Evolutionary conservation across 2,888 invertebrate genomes (phyloP), one percentile per base, ranked within the genome.

Genomic region (Azorinus chamasolen): DNA sequence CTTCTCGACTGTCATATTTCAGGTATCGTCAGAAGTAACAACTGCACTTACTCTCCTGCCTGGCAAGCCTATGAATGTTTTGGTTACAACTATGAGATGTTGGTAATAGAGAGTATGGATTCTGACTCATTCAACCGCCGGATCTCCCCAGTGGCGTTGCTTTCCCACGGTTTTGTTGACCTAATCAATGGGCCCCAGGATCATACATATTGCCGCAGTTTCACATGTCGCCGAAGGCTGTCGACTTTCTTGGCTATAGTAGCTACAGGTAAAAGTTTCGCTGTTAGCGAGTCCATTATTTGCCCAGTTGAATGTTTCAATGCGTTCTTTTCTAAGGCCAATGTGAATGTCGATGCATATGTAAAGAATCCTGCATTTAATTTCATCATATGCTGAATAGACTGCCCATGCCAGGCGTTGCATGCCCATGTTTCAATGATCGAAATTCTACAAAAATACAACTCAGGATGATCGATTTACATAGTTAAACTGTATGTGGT

Each of bases 111-210:
- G 71, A 92, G 88, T 71, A 88, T 92, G 90, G 92, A 92, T 68
- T 27, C 70, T 0, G 92, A 92, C 77, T 91, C 92, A 4, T 91
- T 92, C 65, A 88, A 86, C 0, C 78, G 92, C 3, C 82, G 92
- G 3, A 79, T 92, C 12, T 91, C 91, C 0, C 92, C 92, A 0
- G 88, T 92, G 0, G 84, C 83, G 14, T 76, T 86, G 43, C 63
- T 69, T 48, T 80, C 83, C 25, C 84, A 87, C 6, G 85, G 85
- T 0, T 88, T 87, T 65, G 53, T 92, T 10, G 93, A 93, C 69
- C 85, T 93, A 32, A 87, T 93, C 48, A 93, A 93, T 58, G 93
- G 93, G 5, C 93, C 93, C 0, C 91, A 91, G 85, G 92, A 92
- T 73, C 92, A 92, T 54, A 92, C 92, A 32, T 91, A 91, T 90